Percentiles rank a stretch among this genome's conserved stretches.
phyloP scores from a whole-genome alignment of 2,888 invertebrate species.

The Podotricha telesiphe region DNA sequence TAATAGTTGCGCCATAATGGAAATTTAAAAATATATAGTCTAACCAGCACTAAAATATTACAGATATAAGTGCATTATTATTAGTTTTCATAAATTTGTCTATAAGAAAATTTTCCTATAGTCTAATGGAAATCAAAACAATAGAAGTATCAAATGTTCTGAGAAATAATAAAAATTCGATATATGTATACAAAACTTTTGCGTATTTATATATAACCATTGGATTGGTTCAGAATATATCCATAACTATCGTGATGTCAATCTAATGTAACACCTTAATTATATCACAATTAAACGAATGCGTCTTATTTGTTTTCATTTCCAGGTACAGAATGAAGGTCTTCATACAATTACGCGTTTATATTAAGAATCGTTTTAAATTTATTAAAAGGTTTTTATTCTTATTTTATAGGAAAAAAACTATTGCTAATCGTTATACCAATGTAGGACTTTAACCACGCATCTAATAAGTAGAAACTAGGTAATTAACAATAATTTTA shows the following conservation, averaged over 20 bases:
- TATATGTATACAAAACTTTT: slow-evolving; percentile 2
- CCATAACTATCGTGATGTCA: slow-evolving; percentile 10
- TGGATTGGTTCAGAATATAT: not conserved
- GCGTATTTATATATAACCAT: not conserved
- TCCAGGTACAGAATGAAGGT: slow-evolving; percentile 16
- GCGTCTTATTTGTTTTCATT: slow-evolving; percentile 17
- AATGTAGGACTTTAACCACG: too few species aligned
- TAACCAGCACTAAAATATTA: too few species aligned
- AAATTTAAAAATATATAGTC: not conserved
- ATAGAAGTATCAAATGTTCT: slow-evolving; percentile 11
- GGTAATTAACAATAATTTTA: too few species aligned
- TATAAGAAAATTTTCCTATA: slow-evolving; percentile 13
- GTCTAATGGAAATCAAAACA: slow-evolving; percentile 8
- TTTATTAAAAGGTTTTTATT: not conserved
- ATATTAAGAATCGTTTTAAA: not conserved
- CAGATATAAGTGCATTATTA: not conserved
- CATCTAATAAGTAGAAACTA: too few species aligned
- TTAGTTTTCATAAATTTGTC: slow-evolving; percentile 1
- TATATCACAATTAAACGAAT: slow-evolving; percentile 12
- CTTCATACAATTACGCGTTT: not conserved
- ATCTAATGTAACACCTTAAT: slow-evolving; percentile 21
- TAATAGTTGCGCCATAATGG: not conserved
- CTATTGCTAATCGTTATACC: not conserved
- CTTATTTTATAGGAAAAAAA: too few species aligned
- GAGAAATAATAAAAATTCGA: slow-evolving; percentile 10